Base-by-base conservation (phyloP, 2,888 invertebrate genomes). In the Acanthosepion lycidas region DNA sequence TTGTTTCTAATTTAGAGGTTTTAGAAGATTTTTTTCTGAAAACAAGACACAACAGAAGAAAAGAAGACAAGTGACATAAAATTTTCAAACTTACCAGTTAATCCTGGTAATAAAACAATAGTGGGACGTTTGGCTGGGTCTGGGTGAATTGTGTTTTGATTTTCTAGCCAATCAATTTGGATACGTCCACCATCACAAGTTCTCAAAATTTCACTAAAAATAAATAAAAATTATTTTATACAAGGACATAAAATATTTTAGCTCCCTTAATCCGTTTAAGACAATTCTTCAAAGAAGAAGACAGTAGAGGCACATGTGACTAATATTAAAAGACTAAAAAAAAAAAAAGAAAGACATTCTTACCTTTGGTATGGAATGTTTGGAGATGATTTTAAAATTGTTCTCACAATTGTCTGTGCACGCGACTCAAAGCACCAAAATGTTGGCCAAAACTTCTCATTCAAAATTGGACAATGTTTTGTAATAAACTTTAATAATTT, bases 381-480 rank as follows among this genome's bases (percentile, higher is more conserved):
- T 6, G 96, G 96, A 26, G 94, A 94, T 9, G 96, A 95, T 94
- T 97, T 96, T 26, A 97, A 59, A 12, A 97, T 53, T 28, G 95
- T 95, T 94, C 97, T 94, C 4, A 97, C 48, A 55, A 97, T 96
- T 26, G 97, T 97, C 95, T 97, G 97, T 8, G 96, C 95, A 28
- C 97, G 95, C 33, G 97, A 96, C 94, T 97, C 97, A 95, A 97
- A 96, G 95, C 97, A 97, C 97, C 97, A 97, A 94, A 97, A 95
- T 26, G 97, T 97, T 59, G 97, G 97, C 96, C 96, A 97, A 95
- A 96, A 97, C 92, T 96, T 96, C 94, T 96, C 96, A 51, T 95
- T 95, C 8, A 97, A 94, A 15, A 96, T 95, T 20, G 97, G 97
- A 93, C 96, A 96, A 95, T 97, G 96, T 18, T 94, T 95, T 51